Base-by-base conservation (phyloP, 53 echinoderm and acorn worm genomes). In the Arbacia lixula region DNA sequence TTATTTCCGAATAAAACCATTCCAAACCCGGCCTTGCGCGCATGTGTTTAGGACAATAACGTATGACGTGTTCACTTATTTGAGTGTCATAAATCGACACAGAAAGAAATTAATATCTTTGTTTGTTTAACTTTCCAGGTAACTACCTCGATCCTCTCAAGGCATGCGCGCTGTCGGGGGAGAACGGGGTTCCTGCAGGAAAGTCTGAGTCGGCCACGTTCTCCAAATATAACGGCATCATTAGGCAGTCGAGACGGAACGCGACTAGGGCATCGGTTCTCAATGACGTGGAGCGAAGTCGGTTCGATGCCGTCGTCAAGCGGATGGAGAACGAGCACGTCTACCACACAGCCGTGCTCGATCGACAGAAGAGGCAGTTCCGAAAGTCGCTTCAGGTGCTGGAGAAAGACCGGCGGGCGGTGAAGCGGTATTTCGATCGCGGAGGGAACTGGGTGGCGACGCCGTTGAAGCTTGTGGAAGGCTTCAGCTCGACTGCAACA, bases 91-190 rank as follows among this genome's bases (percentile, higher is more conserved):
- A n/a, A n/a, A n/a, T n/a, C n/a, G n/a, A n/a, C n/a, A n/a, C n/a
- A n/a, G n/a, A n/a, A n/a, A n/a, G n/a, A n/a, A n/a, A n/a, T n/a
- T n/a, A n/a, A n/a, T n/a, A n/a, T n/a, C n/a, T n/a, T n/a, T n/a
- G n/a, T n/a, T n/a, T n/a, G n/a, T 16, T 42, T 50, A 51, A 57
- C 52, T 52, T 51, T 85, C 12, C 54, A 96, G 96, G 96, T 50
- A 91, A 69, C 72, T 93, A 96, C 56, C 77, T 93, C 68, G 96
- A 96, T 55, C 96, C 96, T n/a, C 81, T 96, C 6, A 93, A 93
- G 60, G 93, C 96, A 53, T 96, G 96, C 56, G 87, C 96, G 19
- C 89, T 96, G 28, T 91, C 91, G 12, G 96, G 95, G 53, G 95
- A 93, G 41, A 95, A 93, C 60, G 85, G 84, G 32, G 75, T 90